Evolutionary conservation across 2,888 invertebrate species (phyloP).

Genomic region (Criorhina ranunculi): DNA sequence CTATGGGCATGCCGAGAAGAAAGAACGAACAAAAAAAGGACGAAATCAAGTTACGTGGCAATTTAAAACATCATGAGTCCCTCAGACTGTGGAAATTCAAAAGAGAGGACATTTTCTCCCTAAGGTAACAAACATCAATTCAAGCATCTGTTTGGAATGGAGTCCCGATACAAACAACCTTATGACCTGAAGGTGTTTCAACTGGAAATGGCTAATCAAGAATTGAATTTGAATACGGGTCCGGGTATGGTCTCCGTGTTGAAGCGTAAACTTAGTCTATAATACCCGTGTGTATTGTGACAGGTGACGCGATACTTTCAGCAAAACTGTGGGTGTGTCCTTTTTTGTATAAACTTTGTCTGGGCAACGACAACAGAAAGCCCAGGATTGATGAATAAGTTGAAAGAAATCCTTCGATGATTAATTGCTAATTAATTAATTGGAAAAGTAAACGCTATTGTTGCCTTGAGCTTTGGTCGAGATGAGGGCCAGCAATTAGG

Average conservation of each 20-base stretch:
- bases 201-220: conserved; percentile 38
- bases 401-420: conserved; percentile 71
- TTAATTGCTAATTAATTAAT: conserved; percentile 76
- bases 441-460: conserved; percentile 69
- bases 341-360: conserved; percentile 3
- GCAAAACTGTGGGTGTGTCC: conserved; percentile 40
- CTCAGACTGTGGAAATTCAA: conserved; percentile 5
- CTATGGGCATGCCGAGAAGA: conserved; percentile 30
- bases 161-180: conserved; percentile 22
- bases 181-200: conserved; percentile 64
- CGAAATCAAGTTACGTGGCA: conserved; percentile 74
- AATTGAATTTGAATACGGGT: conserved; percentile 71
- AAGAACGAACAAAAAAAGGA: conserved; percentile 56
- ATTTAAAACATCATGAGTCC: conserved; percentile 64
- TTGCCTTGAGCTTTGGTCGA: conserved; percentile 27
- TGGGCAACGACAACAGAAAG: conserved; percentile 50
- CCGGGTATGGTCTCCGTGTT: conserved; percentile 49
- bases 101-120: conserved; percentile 50
- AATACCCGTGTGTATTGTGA: conserved; percentile 67
- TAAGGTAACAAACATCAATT: conserved; percentile 55
- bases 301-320: conserved; percentile 62
- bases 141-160: conserved; percentile 60
- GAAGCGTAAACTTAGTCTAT: conserved; percentile 57
- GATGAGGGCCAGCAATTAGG: conserved; percentile 70
- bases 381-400: conserved; percentile 62